These are phyloP conservation scores for Myrmophylax atrothorax DNA, from an alignment of 2,113 vertebrate genomes.

Conservation along the genomic window DNA sequence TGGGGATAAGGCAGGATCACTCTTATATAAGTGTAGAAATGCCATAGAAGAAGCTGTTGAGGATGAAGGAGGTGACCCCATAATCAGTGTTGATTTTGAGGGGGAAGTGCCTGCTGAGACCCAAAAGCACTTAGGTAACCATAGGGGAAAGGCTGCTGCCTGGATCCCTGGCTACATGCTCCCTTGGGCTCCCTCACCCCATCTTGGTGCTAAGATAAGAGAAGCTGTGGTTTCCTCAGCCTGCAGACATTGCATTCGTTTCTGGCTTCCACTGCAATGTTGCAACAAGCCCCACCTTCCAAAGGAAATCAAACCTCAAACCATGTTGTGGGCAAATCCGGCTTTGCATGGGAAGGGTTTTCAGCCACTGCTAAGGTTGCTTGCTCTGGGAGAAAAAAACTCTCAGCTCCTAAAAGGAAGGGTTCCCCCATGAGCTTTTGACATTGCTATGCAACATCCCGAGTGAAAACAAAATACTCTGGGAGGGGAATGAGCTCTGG, in stretches of 20 bases:
- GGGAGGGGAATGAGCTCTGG: fast-evolving
- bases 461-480: neutral
- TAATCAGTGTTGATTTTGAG: neutral
- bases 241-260: neutral
- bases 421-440: neutral
- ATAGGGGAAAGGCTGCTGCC: neutral
- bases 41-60: neutral
- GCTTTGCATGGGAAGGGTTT: neutral
- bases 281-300: neutral
- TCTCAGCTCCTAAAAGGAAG: neutral
- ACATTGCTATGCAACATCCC: neutral
- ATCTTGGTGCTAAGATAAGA: neutral
- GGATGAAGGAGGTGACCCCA: neutral
- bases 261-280: neutral
- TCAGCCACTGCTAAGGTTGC: neutral
- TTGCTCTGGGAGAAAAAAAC: neutral
- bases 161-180: neutral
- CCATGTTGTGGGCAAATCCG: fast-evolving
- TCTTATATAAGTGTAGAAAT: neutral
- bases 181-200: neutral
- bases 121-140: neutral
- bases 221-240: neutral
- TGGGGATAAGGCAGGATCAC: neutral
- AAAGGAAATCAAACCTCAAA: neutral
- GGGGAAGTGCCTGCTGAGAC: neutral